Evolutionary conservation across 2,113 vertebrate species (phyloP).

Genomic region (Pipra filicauda): DNA sequence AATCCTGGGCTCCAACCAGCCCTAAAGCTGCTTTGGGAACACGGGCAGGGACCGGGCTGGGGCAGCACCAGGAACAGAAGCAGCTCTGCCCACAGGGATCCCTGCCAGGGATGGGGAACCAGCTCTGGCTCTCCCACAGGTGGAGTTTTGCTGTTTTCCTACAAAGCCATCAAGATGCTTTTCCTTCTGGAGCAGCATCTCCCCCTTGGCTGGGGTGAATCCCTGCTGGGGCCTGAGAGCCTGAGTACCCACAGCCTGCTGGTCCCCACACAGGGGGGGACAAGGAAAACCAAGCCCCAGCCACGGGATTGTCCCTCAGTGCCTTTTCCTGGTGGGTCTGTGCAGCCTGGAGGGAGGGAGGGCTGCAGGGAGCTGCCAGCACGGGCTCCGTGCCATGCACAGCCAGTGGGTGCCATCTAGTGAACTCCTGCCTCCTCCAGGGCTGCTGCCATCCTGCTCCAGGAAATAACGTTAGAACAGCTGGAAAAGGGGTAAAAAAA

Average conservation of each 20-base stretch:
- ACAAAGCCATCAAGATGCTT: background rate
- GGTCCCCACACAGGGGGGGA: background rate
- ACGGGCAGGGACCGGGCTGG: background rate
- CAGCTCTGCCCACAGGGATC: background rate
- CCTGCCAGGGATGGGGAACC: background rate
- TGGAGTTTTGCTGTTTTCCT: background rate
- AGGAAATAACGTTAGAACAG: background rate
- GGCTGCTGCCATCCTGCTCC: background rate
- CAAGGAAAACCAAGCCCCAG: background rate
- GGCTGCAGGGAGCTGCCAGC: background rate
- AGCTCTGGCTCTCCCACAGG: background rate
- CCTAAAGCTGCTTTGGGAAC: background rate
- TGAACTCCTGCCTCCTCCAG: background rate
- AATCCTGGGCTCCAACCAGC: background rate
- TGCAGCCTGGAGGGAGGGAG: background rate
- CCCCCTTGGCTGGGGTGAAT: background rate
- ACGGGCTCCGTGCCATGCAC: fast-evolving
- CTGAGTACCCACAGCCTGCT: background rate
- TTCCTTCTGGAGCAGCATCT: background rate
- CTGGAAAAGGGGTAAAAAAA: background rate
- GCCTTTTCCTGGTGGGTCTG: background rate
- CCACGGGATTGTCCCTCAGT: background rate
- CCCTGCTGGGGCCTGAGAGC: background rate
- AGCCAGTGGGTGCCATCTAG: background rate
- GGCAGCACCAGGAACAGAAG: background rate